These are phyloP conservation scores for Sesia apiformis DNA, from an alignment of 2,888 invertebrate genomes.

Conservation along the genomic window DNA sequence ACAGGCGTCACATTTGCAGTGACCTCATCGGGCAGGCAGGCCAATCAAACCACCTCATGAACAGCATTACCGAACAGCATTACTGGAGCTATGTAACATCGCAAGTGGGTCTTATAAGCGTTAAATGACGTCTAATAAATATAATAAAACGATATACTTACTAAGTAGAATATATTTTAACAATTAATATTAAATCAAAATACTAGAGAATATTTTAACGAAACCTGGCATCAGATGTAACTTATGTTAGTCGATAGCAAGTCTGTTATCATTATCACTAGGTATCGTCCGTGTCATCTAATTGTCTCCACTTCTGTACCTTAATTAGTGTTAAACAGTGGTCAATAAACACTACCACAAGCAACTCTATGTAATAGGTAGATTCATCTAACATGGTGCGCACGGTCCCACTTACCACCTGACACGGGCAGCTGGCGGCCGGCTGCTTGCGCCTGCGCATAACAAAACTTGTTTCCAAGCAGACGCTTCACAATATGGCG, in stretches of 20 bases:
- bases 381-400: background rate
- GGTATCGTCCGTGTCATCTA: conserved; percentile 33
- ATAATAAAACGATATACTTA: too few relatives aligned
- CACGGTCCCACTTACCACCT: conserved; percentile 58
- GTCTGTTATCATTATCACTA: conserved; percentile 19
- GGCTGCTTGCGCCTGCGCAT: conserved; percentile 53
- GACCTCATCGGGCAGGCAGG: conserved; percentile 50
- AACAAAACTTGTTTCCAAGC: conserved; percentile 64
- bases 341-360: background rate
- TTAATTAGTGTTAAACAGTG: conserved; percentile 32
- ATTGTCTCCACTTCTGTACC: conserved; percentile 33
- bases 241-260: background rate
- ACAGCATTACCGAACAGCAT: too few relatives aligned
- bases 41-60: conserved; percentile 25
- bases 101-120: too few relatives aligned
- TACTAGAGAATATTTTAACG: background rate
- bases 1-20: conserved; percentile 43
- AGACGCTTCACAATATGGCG: conserved; percentile 54
- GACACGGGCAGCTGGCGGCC: conserved; percentile 65
- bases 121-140: too few relatives aligned
- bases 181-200: too few relatives aligned
- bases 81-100: too few relatives aligned
- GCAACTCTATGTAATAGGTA: background rate
- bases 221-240: background rate
- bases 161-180: too few relatives aligned